A percentile compares a stretch with the other conserved stretches of the same genome.
Evolutionary conservation across 2,113 vertebrate species (phyloP).

Genomic region (Cichladusa arquata): DNA sequence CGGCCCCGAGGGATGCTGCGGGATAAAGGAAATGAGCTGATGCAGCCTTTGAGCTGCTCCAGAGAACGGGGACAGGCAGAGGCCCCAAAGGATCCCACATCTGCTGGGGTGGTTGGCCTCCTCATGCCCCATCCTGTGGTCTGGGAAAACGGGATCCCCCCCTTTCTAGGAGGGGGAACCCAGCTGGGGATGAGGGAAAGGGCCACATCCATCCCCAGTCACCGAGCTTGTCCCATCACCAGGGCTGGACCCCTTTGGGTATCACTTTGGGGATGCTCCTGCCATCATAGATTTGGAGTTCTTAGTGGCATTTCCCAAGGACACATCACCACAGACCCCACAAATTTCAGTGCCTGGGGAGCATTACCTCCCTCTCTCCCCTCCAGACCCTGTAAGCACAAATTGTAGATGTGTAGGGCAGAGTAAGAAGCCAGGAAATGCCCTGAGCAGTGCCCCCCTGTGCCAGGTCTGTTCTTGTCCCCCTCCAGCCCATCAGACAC

Average conservation of each 20-base stretch:
- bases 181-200: not conserved
- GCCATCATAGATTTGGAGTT: not conserved
- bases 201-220: fast-evolving
- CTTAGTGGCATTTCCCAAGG: not conserved
- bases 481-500: not conserved
- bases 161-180: fast-evolving
- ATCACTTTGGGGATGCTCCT: not conserved
- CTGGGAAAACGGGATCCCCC: not conserved
- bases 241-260: not conserved
- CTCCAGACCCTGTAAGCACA: not conserved
- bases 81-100: fast-evolving
- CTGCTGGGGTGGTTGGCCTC: too few species aligned
- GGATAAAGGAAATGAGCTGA: not conserved
- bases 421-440: not conserved
- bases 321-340: fast-evolving
- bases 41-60: not conserved
- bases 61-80: not conserved
- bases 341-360: not conserved
- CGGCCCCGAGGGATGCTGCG: not conserved
- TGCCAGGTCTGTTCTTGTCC: not conserved
- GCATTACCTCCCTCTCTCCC: not conserved
- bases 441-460: fast-evolving
- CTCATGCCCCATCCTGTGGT: not conserved
- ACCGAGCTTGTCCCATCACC: fast-evolving
- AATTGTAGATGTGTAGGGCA: not conserved